phyloP scores from a whole-genome alignment of 2,888 invertebrate species.

The Poecilobothrus nobilitatus region DNA sequence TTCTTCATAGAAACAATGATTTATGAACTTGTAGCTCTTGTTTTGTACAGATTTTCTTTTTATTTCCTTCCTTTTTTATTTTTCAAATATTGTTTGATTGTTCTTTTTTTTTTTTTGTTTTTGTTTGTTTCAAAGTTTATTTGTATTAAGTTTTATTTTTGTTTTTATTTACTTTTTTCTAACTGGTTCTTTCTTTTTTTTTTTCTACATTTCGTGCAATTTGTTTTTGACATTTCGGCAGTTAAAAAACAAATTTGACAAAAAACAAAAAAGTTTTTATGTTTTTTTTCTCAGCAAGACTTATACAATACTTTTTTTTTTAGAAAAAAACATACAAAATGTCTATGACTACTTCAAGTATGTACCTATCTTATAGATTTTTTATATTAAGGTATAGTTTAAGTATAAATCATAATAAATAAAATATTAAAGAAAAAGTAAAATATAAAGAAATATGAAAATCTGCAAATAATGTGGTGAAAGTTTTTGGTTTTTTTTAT shows the following conservation, averaged over 20 bases:
- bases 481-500: no score
- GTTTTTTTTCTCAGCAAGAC: neutral
- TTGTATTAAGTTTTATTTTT: neutral
- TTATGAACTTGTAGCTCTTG: neutral
- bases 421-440: no score
- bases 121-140: neutral
- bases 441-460: no score
- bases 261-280: neutral
- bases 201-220: neutral
- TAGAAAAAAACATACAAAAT: no score
- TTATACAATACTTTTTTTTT: neutral
- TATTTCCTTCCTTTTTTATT: neutral
- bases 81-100: neutral
- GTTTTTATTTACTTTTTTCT: neutral
- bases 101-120: neutral
- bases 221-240: constrained; percentile 3
- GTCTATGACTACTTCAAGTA: no score
- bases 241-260: neutral
- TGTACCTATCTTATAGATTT: no score
- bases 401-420: no score
- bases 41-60: constrained; percentile 5
- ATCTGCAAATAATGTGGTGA: no score
- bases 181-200: neutral
- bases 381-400: no score
- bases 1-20: neutral